Evolutionary conservation across 1,140 invertebrate species (phyloP).

Genomic region (Octopus sinensis): DNA sequence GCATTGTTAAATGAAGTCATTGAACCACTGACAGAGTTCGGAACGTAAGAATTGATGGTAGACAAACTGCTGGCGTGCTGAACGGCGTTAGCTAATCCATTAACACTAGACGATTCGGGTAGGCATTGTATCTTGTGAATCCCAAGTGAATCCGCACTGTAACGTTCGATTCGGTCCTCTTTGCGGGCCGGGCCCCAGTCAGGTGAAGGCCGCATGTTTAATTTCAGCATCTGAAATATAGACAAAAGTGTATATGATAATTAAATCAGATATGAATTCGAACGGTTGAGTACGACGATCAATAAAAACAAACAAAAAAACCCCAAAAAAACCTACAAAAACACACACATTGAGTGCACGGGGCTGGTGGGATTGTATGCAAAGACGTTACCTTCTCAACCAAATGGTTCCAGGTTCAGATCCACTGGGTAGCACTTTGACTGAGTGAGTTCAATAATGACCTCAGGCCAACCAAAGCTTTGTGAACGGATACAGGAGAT

Average conservation of each 20-base stretch:
- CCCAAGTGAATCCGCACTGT: constrained; percentile 19
- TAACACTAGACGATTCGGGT: neutral
- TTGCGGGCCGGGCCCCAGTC: constrained; percentile 32
- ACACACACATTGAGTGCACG: too few relatives aligned
- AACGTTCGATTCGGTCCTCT: constrained; percentile 25
- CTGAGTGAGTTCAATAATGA: too few relatives aligned
- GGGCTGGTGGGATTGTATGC: too few relatives aligned
- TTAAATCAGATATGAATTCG: neutral
- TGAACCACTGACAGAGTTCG: neutral
- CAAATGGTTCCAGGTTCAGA: too few relatives aligned
- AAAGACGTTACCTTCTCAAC: too few relatives aligned
- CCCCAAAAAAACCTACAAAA: too few relatives aligned
- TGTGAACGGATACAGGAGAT: too few relatives aligned
- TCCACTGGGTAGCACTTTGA: too few relatives aligned
- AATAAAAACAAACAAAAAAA: neutral
- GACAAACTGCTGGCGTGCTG: neutral
- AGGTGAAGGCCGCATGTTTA: constrained; percentile 30
- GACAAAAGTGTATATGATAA: neutral
- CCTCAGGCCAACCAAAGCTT: too few relatives aligned
- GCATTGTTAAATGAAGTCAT: neutral
- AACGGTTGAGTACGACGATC: neutral
- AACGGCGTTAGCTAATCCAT: neutral
- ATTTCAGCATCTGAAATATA: constrained; percentile 28
- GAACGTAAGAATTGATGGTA: neutral
- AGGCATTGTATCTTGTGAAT: neutral